Percentiles rank a stretch among this genome's conserved stretches.
phyloP scores from a whole-genome alignment of 2,888 invertebrate genomes.

The Herminia tarsipennalis region DNA sequence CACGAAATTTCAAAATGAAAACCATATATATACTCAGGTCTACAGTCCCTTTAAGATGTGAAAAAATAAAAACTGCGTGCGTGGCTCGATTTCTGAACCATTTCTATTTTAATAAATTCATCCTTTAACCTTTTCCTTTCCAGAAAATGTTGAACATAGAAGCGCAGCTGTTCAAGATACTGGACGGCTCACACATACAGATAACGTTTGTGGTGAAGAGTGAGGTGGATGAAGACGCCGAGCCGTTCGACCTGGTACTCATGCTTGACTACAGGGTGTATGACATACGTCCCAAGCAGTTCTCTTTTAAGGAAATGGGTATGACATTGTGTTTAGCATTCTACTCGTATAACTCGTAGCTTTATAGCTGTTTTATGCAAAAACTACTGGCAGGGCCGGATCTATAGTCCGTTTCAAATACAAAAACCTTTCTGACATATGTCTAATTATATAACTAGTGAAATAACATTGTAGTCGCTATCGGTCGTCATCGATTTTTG shows the following conservation, averaged over 20 bases:
- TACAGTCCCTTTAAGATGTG: no score
- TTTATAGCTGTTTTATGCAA: neutral
- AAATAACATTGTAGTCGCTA: no score
- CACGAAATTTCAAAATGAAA: no score
- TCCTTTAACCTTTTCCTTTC: conserved; percentile 8
- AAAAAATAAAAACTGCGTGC: no score
- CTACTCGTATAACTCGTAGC: neutral
- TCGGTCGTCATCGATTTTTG: no score
- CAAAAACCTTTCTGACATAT: no score
- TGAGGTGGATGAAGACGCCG: conserved; percentile 53
- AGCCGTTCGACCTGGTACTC: conserved; percentile 54
- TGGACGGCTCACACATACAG: conserved; percentile 72
- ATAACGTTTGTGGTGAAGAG: conserved; percentile 57
- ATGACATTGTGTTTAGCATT: conserved; percentile 9
- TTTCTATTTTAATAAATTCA: no score
- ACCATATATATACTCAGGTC: no score
- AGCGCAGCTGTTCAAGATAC: conserved; percentile 63
- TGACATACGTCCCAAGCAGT: conserved; percentile 69
- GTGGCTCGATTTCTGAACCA: no score
- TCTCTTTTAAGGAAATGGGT: conserved; percentile 62
- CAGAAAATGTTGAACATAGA: conserved; percentile 65
- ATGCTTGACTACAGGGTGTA: conserved; percentile 68
- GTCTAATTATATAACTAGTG: no score
- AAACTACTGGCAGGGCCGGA: no score
- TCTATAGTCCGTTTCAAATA: no score